Evolutionary conservation across 2,888 invertebrate genomes (phyloP), one percentile per base, ranked within the genome.

Genomic region (Thereva unica): DNA sequence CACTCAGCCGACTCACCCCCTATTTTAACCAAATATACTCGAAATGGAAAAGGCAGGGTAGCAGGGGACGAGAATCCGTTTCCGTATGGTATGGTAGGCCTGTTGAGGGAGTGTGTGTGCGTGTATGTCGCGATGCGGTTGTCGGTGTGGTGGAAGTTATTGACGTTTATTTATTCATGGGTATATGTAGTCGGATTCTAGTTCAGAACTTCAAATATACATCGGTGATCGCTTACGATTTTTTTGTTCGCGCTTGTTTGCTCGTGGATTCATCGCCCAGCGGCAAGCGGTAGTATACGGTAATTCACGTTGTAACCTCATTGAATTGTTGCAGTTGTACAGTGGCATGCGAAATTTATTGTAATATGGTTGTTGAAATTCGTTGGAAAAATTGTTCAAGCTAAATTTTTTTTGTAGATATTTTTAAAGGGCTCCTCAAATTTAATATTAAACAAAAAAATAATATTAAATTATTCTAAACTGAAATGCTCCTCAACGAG

Each of bases 81-180:
- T 23, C 23, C 23, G 23, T 23, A 23, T 23, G 23, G 23, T 23
- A 2, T 23, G n/a, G n/a, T 23, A 2, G 23, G 23, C 23, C 23
- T 23, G 23, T 23, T 23, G 23, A 23, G 23, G 1, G 23, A 23
- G 23, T 23, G 23, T 23, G 23, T 23, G 23, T 23, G 23, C 23
- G 23, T 23, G 23, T 23, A n/a, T n/a, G n/a, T n/a, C n/a, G n/a
- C 23, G 23, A 23, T 23, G 23, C 23, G 23, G 57, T 61, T 49
- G 61, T 23, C 34, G 12, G 61, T 61, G 50, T 61, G 40, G 23
- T 35, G 50, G 50, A 50, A 61, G 61, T 61, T 61, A 61, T 61
- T 61, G 61, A 50, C 61, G 50, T 61, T 61, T 61, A 41, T 61
- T 49, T 61, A 61, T 61, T 49, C 61, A 50, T 61, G 61, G 41